Conservation (phyloP, 2,113 vertebrate species). For the Columba janthina region DNA sequence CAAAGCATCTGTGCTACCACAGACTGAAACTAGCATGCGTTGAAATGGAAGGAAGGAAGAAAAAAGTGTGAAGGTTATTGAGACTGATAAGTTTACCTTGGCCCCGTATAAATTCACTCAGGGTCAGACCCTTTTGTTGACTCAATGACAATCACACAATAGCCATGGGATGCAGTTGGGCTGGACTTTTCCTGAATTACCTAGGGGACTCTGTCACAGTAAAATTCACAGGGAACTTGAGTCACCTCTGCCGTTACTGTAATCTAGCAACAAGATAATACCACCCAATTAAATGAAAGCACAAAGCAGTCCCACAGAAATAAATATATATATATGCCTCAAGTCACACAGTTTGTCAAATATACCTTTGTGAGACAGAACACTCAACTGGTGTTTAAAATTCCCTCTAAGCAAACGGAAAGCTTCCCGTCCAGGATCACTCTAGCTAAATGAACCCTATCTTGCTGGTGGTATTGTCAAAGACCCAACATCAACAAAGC, state of each 20-base stretch:
- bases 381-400: neutral
- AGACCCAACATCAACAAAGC: neutral
- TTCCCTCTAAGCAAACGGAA: neutral
- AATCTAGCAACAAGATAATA: neutral
- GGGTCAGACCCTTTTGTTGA: constrained; percentile 64
- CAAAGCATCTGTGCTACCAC: constrained; percentile 7
- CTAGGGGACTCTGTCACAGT: neutral
- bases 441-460: neutral
- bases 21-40: neutral
- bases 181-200: constrained; percentile 57
- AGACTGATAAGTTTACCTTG: constrained; percentile 56
- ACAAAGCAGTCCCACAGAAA: neutral
- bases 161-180: neutral
- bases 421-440: neutral
- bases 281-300: neutral
- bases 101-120: constrained; percentile 20
- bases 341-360: neutral
- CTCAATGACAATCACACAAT: constrained; percentile 63
- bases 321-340: neutral
- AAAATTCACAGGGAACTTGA: constrained; percentile 52
- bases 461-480: neutral
- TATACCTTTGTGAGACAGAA: neutral
- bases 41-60: constrained; percentile 60
- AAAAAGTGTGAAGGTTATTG: constrained; percentile 64
- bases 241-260: neutral